Evolutionary conservation across 2,113 vertebrate genomes (phyloP), one percentile per base, ranked within the genome.

Genomic region (Zootoca vivipara): DNA sequence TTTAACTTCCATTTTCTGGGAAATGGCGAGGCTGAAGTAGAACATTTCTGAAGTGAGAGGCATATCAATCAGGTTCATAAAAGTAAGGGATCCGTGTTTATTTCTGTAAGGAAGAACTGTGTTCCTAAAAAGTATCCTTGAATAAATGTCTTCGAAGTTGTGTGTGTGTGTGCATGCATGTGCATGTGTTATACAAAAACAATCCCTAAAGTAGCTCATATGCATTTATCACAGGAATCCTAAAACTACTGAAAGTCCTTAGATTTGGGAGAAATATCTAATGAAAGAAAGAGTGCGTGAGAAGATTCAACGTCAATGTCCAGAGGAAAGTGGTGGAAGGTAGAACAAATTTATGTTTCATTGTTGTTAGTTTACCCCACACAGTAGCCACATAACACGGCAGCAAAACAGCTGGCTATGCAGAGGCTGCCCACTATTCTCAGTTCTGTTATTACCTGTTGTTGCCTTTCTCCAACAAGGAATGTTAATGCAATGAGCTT

Each of bases 1-100:
- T 82, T 86, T 82, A 86, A 86, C 78, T 78, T 82, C 81, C 15
- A 40, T 82, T 78, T 69, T 78, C n/a, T 58, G 28, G 30, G 28
- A 82, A 82, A 86, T 77, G 7, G 33, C 42, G 62, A 56, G 28
- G 40, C 58, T 82, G 42, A 56, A 82, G 28, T 26, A 40, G 46
- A 86, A 78, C 46, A 30, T 56, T 78, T 69, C 58, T 77, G 42
- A 69, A 69, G 12, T 75, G 56, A 87, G 80, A 83, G 72, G 80
- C 73, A 82, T 83, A 56, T 69, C 81, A 78, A 35, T 78, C 58
- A 88, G 73, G n/a, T 56, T 3, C 42, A 67, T 56, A 78, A 83
- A 83, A 38, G 40, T 22, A 33, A 13, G n/a, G 42, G 24, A 15
- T 77, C 22, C 38, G 33, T 22, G 22, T 56, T 77, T 83, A 83